phyloP scores from a whole-genome alignment of 2,113 vertebrate species.

The Sinosuthora webbiana region DNA sequence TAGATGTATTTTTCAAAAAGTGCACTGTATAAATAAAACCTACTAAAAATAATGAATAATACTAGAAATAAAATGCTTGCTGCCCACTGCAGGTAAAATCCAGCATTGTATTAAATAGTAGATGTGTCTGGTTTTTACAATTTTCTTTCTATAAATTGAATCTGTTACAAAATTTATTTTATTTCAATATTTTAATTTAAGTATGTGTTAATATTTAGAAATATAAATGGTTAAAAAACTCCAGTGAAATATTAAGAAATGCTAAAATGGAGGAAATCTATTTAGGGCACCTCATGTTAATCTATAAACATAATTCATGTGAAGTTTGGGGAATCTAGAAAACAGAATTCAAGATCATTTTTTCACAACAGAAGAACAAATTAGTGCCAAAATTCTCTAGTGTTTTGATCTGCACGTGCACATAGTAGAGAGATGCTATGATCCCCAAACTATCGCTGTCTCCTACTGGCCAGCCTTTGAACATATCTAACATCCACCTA shows the following conservation, averaged over 20 bases:
- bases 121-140: neutral
- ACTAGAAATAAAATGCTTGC: neutral
- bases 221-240: neutral
- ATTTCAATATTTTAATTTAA: neutral
- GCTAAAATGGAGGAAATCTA: neutral
- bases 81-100: neutral
- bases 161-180: neutral
- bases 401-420: neutral
- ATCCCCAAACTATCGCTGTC: neutral
- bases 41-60: neutral
- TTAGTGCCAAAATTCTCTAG: neutral
- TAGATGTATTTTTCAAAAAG: neutral
- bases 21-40: neutral
- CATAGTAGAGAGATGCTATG: rapidly evolving
- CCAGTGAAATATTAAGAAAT: neutral
- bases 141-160: neutral
- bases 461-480: neutral
- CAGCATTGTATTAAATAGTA: neutral
- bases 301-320: neutral
- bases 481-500: neutral
- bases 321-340: neutral
- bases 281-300: neutral
- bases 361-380: neutral
- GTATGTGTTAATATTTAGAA: neutral
- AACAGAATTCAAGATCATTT: neutral